Evolutionary conservation across 1,140 invertebrate genomes (phyloP), one percentile per base, ranked within the genome.

Genomic region (Drosophila rufa): DNA sequence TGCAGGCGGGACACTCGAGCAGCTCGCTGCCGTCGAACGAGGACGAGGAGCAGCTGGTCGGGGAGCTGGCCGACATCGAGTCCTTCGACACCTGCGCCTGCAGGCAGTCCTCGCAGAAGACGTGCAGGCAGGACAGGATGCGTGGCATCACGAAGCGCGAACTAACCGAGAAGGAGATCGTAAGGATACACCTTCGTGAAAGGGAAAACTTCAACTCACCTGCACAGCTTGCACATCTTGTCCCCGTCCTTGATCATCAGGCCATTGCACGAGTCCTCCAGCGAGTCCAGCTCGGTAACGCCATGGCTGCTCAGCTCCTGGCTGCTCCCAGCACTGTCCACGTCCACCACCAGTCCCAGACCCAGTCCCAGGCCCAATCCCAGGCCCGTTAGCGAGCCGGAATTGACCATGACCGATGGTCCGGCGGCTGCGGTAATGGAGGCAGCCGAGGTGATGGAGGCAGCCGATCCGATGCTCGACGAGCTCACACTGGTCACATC

Each of bases 71-170:
- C 11, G 80, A 61, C 12, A 73, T 40, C 2, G 61, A 40, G 86
- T 96, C 96, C 84, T 96, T 95, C 25, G 64, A 77, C 40, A 95
- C 94, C 75, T 96, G 94, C 75, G 97, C 97, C 83, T 97, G 96
- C 74, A 98, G 94, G 91, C 98, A 99, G 51, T 95, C 94, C 93
- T 97, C 96, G 94, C 98, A 99, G 94, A 98, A 99, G 6, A 97
- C 97, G 94, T 99, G 98, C 80, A 99, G 95, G 93, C 98, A 99
- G 74, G 96, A 96, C 74, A 99, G 94, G 45, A 98, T 96, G 78
- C 97, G 95, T 47, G 98, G 98, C 85, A 95, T 95, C 83, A 95
- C 95, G 75, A 97, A 94, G 81, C 96, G 96, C 86, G 87, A 80
- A 81, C 81, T 91, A 70, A 12, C 11, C 2, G 9, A 53, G 27